Percentiles rank a stretch among this genome's conserved stretches.
These are phyloP conservation scores for Scaptomyza hsui DNA, from an alignment of 1,140 invertebrate species.

Conservation along the genomic window DNA sequence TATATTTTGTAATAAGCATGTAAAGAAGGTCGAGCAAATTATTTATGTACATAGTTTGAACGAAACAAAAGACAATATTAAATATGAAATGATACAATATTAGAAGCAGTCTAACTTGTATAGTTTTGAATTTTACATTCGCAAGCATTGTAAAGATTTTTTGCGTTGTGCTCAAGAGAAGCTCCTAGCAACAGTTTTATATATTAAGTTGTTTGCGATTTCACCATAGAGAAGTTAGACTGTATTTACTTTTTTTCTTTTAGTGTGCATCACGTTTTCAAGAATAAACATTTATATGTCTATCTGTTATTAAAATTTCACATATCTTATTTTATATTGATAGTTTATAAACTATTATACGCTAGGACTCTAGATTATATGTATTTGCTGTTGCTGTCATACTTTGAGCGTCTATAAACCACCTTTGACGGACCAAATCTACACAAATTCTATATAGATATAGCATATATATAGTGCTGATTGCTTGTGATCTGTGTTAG, in stretches of 20 bases:
- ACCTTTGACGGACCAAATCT: neutral
- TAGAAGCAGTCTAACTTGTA: neutral
- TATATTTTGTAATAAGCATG: constrained; percentile 3
- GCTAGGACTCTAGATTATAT: neutral
- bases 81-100: neutral
- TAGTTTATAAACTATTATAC: neutral
- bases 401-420: constrained; percentile 5
- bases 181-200: too few relatives aligned
- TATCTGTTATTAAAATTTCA: neutral
- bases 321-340: neutral
- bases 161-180: too few relatives aligned
- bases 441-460: neutral
- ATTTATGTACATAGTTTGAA: too few relatives aligned
- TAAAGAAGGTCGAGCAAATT: constrained; percentile 10
- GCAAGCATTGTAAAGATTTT: too few relatives aligned
- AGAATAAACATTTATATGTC: too few relatives aligned
- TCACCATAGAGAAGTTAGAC: neutral
- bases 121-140: neutral
- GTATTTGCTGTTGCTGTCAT: constrained; percentile 2
- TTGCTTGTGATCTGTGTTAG: constrained; percentile 1
- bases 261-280: too few relatives aligned
- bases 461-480: neutral
- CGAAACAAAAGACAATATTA: neutral
- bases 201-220: too few relatives aligned
- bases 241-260: neutral